Percentiles rank a stretch among this genome's conserved stretches.
Evolutionary conservation across 2,888 invertebrate genomes (phyloP).

Genomic region (Ectemnius lituratus): DNA sequence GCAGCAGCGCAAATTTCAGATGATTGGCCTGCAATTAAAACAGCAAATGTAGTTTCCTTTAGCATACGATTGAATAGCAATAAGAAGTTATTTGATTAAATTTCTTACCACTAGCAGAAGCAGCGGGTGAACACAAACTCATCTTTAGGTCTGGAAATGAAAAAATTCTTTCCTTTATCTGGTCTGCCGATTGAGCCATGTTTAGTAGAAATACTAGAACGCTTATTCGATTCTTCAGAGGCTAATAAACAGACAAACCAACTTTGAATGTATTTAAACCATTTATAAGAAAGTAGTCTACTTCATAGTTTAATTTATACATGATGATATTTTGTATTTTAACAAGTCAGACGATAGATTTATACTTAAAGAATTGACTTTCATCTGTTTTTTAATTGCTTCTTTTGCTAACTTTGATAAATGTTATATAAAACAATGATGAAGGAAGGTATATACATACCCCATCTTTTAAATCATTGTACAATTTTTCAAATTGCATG

Average conservation of each 20-base stretch:
- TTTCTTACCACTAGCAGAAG: constrained; percentile 71
- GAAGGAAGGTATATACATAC: constrained; percentile 50
- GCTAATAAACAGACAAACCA: constrained; percentile 52
- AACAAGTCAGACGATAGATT: too few species aligned
- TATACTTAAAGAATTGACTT: neutral
- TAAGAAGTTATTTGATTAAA: neutral
- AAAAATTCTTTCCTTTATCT: constrained; percentile 65
- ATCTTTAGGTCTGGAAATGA: constrained; percentile 69
- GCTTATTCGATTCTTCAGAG: constrained; percentile 68
- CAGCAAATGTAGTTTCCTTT: neutral
- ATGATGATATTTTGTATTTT: too few species aligned
- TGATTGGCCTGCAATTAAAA: constrained; percentile 26
- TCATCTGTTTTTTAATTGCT: neutral
- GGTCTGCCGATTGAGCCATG: constrained; percentile 66
- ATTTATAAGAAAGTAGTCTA: neutral
- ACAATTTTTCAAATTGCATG: constrained; percentile 71
- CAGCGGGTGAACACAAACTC: constrained; percentile 63
- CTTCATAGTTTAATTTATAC: too few species aligned
- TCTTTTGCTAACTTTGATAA: too few species aligned
- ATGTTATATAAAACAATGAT: too few species aligned
- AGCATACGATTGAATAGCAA: neutral
- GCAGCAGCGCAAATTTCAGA: constrained; percentile 61
- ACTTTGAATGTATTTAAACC: constrained; percentile 15
- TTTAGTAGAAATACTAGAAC: constrained; percentile 69
- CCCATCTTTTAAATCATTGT: constrained; percentile 72